Conservation (phyloP, 2,113 vertebrate genomes). For the Circaetus cinerascens region DNA sequence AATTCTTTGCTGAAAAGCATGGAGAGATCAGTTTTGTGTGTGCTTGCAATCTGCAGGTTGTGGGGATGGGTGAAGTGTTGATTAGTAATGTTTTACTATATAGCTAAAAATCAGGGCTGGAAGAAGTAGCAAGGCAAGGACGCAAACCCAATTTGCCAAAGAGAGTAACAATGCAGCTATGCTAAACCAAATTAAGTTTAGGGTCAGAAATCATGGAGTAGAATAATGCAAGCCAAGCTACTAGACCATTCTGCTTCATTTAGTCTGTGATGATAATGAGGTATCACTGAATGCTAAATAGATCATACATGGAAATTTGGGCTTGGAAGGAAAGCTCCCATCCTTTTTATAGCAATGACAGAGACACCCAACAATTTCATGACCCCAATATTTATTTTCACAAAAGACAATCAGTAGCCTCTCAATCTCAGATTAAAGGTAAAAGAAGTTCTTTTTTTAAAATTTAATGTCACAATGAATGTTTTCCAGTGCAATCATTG, state of each 20-base stretch:
- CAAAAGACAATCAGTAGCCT: not conserved
- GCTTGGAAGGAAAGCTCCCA: not conserved
- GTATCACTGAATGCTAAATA: not conserved
- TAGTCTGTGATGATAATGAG: conserved; percentile 5
- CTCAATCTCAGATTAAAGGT: not conserved
- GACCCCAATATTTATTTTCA: not conserved
- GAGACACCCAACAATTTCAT: not conserved
- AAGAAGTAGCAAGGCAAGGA: not conserved
- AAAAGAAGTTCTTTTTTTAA: not conserved
- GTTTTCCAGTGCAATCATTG: not conserved
- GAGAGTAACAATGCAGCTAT: not conserved
- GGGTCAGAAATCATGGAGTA: not conserved
- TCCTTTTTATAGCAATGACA: not conserved
- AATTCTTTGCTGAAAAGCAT: not conserved
- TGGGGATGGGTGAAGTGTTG: not conserved
- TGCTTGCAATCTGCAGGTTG: not conserved
- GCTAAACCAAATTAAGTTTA: not conserved
- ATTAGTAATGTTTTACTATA: not conserved
- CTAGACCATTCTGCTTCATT: conserved; percentile 3
- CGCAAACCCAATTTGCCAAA: not conserved
- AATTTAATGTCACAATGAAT: not conserved
- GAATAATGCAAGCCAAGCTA: not conserved
- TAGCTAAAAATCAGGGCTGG: not conserved
- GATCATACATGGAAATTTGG: not conserved
- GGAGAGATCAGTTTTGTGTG: not conserved